phyloP scores from a whole-genome alignment of 1,140 invertebrate genomes.

The Choristoneura fumiferana region DNA sequence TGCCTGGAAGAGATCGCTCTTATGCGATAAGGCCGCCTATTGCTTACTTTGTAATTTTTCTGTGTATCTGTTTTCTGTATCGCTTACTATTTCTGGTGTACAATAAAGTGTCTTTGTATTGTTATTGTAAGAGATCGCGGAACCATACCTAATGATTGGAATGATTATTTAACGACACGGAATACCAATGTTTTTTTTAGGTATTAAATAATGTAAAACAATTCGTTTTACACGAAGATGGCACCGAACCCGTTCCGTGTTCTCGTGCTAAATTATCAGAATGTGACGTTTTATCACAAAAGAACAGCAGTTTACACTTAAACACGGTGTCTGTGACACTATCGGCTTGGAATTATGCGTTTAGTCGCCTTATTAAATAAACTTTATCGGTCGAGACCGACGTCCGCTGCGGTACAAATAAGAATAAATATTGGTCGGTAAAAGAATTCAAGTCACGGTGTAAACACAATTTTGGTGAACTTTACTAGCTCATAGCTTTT shows the following conservation, averaged over 20 bases:
- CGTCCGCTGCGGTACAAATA: not conserved
- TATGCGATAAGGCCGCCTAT: no score
- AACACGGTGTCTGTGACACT: conserved; percentile 61
- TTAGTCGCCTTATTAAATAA: conserved; percentile 61
- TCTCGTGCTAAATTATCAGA: conserved; percentile 66
- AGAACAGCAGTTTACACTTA: conserved; percentile 75
- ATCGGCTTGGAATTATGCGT: conserved; percentile 50
- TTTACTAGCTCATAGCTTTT: no score
- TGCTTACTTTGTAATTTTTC: no score
- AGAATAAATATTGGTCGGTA: no score
- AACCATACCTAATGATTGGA: not conserved
- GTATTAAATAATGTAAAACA: conserved; percentile 33
- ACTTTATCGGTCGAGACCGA: conserved; percentile 43
- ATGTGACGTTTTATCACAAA: conserved; percentile 69
- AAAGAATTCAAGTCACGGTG: no score
- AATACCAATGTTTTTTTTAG: conserved; percentile 21
- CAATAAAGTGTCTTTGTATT: no score
- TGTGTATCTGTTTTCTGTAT: no score
- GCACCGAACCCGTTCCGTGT: conserved; percentile 37
- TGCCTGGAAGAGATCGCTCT: no score
- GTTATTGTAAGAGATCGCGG: no score
- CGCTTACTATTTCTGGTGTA: no score
- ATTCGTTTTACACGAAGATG: conserved; percentile 34
- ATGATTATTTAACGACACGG: not conserved
- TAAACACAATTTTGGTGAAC: no score